phyloP scores from a whole-genome alignment of 1,140 invertebrate species.

The Dendroctonus ponderosae region DNA sequence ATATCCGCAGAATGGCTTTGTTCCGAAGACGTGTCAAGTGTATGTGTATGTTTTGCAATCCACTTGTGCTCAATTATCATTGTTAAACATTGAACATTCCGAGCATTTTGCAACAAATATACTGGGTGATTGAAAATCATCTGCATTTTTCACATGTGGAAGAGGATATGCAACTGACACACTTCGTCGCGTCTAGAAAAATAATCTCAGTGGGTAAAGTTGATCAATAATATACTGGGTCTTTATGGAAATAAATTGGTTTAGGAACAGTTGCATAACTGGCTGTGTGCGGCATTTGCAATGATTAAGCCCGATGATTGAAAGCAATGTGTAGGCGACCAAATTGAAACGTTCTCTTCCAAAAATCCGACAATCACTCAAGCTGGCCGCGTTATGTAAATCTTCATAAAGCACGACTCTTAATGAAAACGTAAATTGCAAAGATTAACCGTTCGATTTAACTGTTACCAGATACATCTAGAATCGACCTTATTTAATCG shows the following conservation, averaged over 20 bases:
- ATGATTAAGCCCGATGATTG: too few species aligned
- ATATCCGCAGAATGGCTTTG: not conserved
- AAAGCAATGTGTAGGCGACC: too few species aligned
- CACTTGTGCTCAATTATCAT: not conserved
- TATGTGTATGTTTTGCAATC: not conserved
- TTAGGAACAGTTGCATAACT: too few species aligned
- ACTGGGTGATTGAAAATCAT: not conserved
- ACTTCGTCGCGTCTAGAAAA: not conserved
- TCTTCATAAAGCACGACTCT: slow-evolving; percentile 3
- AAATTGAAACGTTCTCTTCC: not conserved
- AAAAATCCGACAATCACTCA: not conserved
- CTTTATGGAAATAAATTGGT: too few species aligned
- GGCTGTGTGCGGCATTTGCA: too few species aligned
- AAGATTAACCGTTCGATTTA: not conserved
- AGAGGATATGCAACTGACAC: not conserved
- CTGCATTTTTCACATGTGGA: not conserved
- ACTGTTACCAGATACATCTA: not conserved
- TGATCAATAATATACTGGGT: not conserved
- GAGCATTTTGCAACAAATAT: not conserved
- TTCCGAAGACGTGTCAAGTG: slow-evolving; percentile 2
- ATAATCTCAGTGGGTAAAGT: not conserved
- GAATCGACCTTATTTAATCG: not conserved
- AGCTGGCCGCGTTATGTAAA: not conserved
- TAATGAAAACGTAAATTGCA: not conserved
- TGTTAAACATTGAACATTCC: not conserved